Percentiles rank a stretch among this genome's conserved stretches.
Evolutionary conservation across 1,140 invertebrate species (phyloP).

Genomic region (silkworm (Bombyx mori)): ASM3026992v2 NC_085118.1:11562001-11562500

Average conservation of each 20-base stretch:
- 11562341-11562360: slow-evolving; percentile 60
- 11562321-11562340: slow-evolving; percentile 66
- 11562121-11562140: slow-evolving; percentile 3
- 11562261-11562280: slow-evolving; percentile 70
- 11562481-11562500: too few species aligned
- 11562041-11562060: too few species aligned
- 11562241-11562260: slow-evolving; percentile 71
- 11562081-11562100: too few species aligned
- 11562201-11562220: slow-evolving; percentile 71
- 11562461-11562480: too few species aligned
- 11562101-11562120: too few species aligned
- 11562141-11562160: slow-evolving; percentile 28
- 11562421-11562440: slow-evolving; percentile 11
- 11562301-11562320: slow-evolving; percentile 69
- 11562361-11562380: slow-evolving; percentile 69
- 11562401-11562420: slow-evolving; percentile 50
- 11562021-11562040: too few species aligned
- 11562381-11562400: slow-evolving; percentile 63
- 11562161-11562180: slow-evolving; percentile 50
- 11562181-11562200: slow-evolving; percentile 69
- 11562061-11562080: too few species aligned
- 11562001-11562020: too few species aligned
- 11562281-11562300: slow-evolving; percentile 66
- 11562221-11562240: slow-evolving; percentile 72
- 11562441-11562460: slow-evolving; percentile 16